Conservation (phyloP, 2,113 vertebrate species). For the Stercorarius parasiticus region DNA sequence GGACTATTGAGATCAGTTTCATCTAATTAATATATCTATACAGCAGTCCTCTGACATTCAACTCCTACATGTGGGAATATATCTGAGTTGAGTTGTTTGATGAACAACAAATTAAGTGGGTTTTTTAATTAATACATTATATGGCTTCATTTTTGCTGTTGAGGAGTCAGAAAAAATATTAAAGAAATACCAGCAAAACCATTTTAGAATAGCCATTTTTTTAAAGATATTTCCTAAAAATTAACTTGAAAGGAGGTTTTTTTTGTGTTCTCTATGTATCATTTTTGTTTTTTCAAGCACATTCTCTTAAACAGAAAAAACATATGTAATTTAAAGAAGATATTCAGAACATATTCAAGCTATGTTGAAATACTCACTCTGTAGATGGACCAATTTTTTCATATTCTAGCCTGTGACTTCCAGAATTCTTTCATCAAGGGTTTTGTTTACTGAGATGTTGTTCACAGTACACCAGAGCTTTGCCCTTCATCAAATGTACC, state of each 20-base stretch:
- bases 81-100: neutral
- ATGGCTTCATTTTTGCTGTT: neutral
- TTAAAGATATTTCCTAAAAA: neutral
- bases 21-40: neutral
- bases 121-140: neutral
- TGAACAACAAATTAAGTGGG: neutral
- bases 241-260: neutral
- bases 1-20: neutral
- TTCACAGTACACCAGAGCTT: neutral
- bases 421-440: conserved; percentile 5
- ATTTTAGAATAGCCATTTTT: neutral
- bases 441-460: neutral
- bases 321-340: neutral
- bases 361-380: neutral
- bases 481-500: neutral
- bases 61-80: neutral
- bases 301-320: neutral
- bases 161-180: neutral
- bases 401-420: neutral
- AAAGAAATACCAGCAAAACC: neutral
- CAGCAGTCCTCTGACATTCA: neutral
- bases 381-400: neutral
- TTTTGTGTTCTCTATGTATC: neutral
- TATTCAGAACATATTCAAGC: neutral
- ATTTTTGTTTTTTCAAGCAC: accelerated